Percentiles rank a stretch among this genome's conserved stretches.
Evolutionary conservation across 2,797 vertebrate species (phyloP).

Genomic region (Coreius guichenoti): DNA sequence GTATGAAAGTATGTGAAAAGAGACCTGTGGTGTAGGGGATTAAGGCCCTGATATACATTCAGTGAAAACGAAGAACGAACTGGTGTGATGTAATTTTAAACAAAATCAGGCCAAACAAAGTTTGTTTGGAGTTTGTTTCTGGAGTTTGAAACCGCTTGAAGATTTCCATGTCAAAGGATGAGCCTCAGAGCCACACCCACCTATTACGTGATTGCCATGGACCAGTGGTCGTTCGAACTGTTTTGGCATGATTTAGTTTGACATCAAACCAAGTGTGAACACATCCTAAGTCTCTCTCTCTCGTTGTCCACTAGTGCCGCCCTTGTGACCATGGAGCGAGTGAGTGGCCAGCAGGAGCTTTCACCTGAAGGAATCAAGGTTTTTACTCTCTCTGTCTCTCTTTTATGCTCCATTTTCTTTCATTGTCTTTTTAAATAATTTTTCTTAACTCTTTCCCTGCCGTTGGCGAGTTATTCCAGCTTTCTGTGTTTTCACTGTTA

Average conservation of each 20-base stretch:
- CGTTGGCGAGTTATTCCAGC: no score
- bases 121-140: no score
- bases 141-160: no score
- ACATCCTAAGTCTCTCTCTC: not conserved
- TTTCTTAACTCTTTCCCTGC: no score
- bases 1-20: not conserved
- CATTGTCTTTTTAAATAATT: not conserved
- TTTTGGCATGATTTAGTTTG: no score
- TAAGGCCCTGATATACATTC: not conserved
- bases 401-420: not conserved
- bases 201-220: no score
- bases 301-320: constrained; percentile 37
- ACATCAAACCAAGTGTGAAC: not conserved
- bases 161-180: no score
- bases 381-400: constrained; percentile 53
- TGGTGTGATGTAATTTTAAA: not conserved
- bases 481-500: no score
- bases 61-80: not conserved
- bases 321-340: constrained; percentile 85
- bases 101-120: no score
- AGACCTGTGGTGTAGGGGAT: not conserved
- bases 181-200: not conserved
- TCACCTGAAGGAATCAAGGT: constrained; percentile 86
- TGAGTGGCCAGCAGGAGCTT: constrained; percentile 71
- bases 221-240: no score